Percentiles rank a stretch among this genome's conserved stretches.
Evolutionary conservation across 2,888 invertebrate species (phyloP).

Genomic region (Tetramorium bicarinatum): DNA sequence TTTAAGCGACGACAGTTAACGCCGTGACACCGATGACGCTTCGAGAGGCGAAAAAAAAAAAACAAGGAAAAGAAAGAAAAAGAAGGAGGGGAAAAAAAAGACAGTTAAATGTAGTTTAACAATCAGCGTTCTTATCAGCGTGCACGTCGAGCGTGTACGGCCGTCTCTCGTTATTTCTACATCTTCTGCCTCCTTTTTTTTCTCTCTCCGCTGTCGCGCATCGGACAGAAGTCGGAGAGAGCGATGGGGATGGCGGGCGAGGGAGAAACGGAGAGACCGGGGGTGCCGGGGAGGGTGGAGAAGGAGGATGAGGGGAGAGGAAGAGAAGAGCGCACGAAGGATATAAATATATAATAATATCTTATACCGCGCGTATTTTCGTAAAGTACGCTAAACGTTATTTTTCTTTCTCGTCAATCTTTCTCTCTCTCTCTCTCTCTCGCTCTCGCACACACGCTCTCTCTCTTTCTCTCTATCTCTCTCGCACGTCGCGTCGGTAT

Average conservation of each 20-base stretch:
- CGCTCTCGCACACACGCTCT: slow-evolving; percentile 50
- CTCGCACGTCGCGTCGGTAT: slow-evolving; percentile 57
- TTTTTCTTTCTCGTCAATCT: slow-evolving; percentile 69
- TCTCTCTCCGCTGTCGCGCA: slow-evolving; percentile 39
- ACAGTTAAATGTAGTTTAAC: slow-evolving; percentile 73
- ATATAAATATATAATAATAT: slow-evolving; percentile 76
- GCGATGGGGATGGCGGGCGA: slow-evolving; percentile 61
- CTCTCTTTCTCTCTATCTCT: slow-evolving; percentile 51
- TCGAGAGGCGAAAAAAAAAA: slow-evolving; percentile 53
- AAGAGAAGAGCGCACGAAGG: slow-evolving; percentile 64
- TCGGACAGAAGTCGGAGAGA: slow-evolving; percentile 62
- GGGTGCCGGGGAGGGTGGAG: background rate
- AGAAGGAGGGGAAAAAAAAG: slow-evolving; percentile 21
- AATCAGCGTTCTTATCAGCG: slow-evolving; percentile 64
- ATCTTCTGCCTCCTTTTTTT: slow-evolving; percentile 32
- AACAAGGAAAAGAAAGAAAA: slow-evolving; percentile 41
- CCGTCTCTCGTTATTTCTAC: slow-evolving; percentile 36
- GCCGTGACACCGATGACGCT: slow-evolving; percentile 50
- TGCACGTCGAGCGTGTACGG: slow-evolving; percentile 54
- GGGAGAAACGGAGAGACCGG: slow-evolving; percentile 21
- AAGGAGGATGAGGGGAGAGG: slow-evolving; percentile 42
- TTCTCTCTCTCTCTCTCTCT: slow-evolving; percentile 3
- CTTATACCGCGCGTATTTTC: slow-evolving; percentile 78
- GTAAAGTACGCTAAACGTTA: slow-evolving; percentile 81
- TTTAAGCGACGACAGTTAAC: slow-evolving; percentile 48